A percentile compares a stretch with the other conserved stretches of the same genome.
phyloP scores from a whole-genome alignment of 2,888 invertebrate species.

The Xestia xanthographa region DNA sequence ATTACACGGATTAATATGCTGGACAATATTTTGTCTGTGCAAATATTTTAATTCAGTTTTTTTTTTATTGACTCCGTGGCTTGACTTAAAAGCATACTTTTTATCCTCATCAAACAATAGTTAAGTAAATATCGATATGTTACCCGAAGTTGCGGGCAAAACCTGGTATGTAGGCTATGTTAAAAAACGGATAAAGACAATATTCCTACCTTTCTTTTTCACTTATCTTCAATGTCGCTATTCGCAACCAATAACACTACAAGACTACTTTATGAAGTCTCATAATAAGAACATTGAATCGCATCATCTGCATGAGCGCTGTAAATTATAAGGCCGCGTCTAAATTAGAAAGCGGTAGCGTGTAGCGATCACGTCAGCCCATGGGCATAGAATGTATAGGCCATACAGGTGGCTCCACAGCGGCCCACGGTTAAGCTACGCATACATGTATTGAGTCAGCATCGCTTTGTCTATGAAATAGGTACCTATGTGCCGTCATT shows the following conservation, averaged over 20 bases:
- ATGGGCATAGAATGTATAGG: neutral
- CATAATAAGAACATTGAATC: neutral
- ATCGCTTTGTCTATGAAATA: neutral
- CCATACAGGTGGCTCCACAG: neutral
- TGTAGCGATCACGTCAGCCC: neutral
- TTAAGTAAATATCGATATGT: too few relatives aligned
- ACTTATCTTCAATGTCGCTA: neutral
- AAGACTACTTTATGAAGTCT: neutral
- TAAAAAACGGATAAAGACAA: neutral
- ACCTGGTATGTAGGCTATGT: neutral
- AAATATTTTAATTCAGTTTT: neutral
- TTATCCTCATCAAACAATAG: too few relatives aligned
- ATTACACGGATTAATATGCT: constrained; percentile 27
- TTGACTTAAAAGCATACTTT: too few relatives aligned
- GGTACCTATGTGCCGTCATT: too few relatives aligned
- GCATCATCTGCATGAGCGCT: neutral
- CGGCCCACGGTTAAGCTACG: neutral
- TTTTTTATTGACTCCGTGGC: neutral
- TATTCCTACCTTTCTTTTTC: neutral
- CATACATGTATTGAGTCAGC: neutral
- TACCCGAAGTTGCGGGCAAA: too few relatives aligned
- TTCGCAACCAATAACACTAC: too few relatives aligned
- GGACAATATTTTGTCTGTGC: neutral
- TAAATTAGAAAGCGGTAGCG: constrained; percentile 13
- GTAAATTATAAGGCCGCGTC: constrained; percentile 16